Base-by-base conservation (phyloP, 2,113 vertebrate genomes). In the Nyctibius bracteatus region DNA sequence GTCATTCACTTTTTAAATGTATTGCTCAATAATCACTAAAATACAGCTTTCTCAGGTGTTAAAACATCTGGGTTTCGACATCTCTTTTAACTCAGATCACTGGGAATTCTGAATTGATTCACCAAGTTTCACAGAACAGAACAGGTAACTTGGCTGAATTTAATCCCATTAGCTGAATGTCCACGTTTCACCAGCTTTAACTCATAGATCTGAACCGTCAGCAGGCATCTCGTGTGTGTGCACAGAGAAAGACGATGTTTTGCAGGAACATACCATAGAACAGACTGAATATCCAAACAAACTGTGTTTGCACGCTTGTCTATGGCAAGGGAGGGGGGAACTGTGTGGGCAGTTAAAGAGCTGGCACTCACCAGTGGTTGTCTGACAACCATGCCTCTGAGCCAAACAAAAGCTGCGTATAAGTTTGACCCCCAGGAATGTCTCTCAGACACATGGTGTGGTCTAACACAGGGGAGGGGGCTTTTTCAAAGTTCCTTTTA, bases 1-100 rank as follows among this genome's bases (percentile, higher is more conserved):
- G 96, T 96, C 96, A 95, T 65, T 96, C 96, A 96, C 88, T 95
- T 96, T 87, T 94, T 41, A 65, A 85, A 95, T 18, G 51, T 62
- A 91, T 91, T 91, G 96, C 88, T 89, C 94, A 91, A 89, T 93
- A 94, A 93, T 85, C 61, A 65, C 80, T 77, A 91, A 94, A 95
- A 85, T 71, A 72, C 78, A 77, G 70, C 54, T 87, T 94, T 91
- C 81, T 94, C 81, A 89, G 92, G 91, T 94, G 81, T 72, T 92
- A 41, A 61, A 96, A 96, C 92, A 96, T 92, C 95, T 96, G 95
- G 94, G 94, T 72, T 89, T 31, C 2, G 3, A 75, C 81, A 84
- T 91, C 83, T 92, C 73, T 92, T 74, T 94, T 77, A 97, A 92
- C 83, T 62, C 81, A 37, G 44, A 91, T 94, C 92, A 17, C 87